Evolutionary conservation across 2,113 vertebrate species (phyloP).

Genomic region (Macquaria australasica): DNA sequence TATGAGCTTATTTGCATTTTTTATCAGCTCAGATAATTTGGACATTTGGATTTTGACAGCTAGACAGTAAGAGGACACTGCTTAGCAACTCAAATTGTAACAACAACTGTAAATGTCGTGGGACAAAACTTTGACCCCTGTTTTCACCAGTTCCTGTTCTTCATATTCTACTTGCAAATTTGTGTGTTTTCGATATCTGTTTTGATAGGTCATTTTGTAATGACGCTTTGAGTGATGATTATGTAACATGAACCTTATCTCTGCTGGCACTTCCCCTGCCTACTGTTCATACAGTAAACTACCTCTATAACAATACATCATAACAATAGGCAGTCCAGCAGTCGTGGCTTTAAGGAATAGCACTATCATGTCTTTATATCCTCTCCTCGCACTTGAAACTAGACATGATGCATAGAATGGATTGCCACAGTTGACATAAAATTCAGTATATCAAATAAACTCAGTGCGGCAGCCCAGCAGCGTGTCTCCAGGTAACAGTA

Average conservation of each 20-base stretch:
- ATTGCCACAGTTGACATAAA: slow-evolving; percentile 73
- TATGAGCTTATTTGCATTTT: background rate
- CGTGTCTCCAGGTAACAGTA: slow-evolving; percentile 74
- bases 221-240: slow-evolving; percentile 23
- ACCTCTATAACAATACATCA: slow-evolving; percentile 47
- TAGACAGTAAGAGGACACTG: too few relatives aligned
- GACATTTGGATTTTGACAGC: slow-evolving; percentile 17
- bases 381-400: slow-evolving; percentile 46
- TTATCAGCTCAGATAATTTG: background rate
- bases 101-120: background rate
- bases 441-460: slow-evolving; percentile 78
- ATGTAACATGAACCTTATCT: slow-evolving; percentile 43
- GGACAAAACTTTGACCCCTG: background rate
- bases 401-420: slow-evolving; percentile 75
- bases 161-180: background rate
- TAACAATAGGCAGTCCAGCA: slow-evolving; percentile 36
- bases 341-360: slow-evolving; percentile 56
- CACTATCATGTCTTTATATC: slow-evolving; percentile 60
- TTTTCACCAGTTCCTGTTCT: background rate
- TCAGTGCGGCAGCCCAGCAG: slow-evolving; percentile 58
- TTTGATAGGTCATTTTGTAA: background rate
- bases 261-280: background rate
- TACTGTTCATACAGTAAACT: slow-evolving; percentile 32
- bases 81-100: too few relatives aligned
- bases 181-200: background rate